A percentile compares a stretch with the other conserved stretches of the same genome.
phyloP scores from a whole-genome alignment of 1,140 invertebrate genomes.

The Halictus rubicundus region DNA sequence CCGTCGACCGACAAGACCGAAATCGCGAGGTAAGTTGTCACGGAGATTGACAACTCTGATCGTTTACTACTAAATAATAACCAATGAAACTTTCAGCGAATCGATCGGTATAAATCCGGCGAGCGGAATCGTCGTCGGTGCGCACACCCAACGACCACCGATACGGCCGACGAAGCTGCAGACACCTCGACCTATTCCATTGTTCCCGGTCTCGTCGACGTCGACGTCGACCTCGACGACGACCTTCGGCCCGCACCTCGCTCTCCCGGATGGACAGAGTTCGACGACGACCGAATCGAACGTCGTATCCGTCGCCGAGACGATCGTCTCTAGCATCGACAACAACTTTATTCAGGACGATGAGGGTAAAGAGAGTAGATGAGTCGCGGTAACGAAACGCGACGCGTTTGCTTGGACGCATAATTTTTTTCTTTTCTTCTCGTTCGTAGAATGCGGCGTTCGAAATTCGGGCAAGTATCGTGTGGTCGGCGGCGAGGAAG shows the following conservation, averaged over 20 bases:
- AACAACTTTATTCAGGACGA: slow-evolving; percentile 78
- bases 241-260: slow-evolving; percentile 8
- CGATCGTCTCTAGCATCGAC: slow-evolving; percentile 65
- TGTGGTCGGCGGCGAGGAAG: slow-evolving; percentile 93
- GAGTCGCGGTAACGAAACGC: neutral
- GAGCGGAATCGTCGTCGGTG: slow-evolving; percentile 20
- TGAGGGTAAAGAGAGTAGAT: slow-evolving; percentile 61
- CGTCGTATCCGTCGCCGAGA: slow-evolving; percentile 28
- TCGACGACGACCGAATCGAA: slow-evolving; percentile 53
- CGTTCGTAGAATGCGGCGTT: slow-evolving; percentile 87
- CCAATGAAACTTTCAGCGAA: slow-evolving; percentile 52
- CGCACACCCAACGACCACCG: slow-evolving; percentile 57
- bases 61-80: no score
- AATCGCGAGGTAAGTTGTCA: neutral
- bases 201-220: slow-evolving; percentile 64
- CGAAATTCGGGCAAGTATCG: slow-evolving; percentile 90
- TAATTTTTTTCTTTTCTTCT: slow-evolving; percentile 10
- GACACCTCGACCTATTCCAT: slow-evolving; percentile 76
- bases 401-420: no score
- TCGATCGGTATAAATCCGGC: slow-evolving; percentile 37
- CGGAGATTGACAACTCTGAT: no score
- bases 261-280: slow-evolving; percentile 53
- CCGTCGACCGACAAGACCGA: slow-evolving; percentile 81
- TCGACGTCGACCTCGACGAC: slow-evolving; percentile 13
- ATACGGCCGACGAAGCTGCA: slow-evolving; percentile 69